Conservation (phyloP, 2,888 invertebrate species). For the Conus canariensis region DNA sequence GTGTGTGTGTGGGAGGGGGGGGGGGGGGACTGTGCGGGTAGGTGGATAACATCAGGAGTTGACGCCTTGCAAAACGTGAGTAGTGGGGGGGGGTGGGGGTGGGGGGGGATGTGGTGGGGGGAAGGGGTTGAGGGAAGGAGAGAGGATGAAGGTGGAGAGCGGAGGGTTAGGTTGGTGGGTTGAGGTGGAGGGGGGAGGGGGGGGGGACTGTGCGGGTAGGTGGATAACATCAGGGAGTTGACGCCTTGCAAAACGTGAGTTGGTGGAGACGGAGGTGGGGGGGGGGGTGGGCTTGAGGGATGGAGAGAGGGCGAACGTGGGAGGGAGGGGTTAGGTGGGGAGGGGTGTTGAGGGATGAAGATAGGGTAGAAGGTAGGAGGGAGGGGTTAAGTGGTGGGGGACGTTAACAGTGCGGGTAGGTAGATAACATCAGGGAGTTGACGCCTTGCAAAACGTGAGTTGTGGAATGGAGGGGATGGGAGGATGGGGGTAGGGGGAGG, state of each 20-base stretch:
- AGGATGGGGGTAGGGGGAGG: too few species aligned
- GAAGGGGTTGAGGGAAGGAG: neutral
- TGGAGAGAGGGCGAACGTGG: neutral
- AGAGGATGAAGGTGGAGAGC: neutral
- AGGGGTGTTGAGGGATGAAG: neutral
- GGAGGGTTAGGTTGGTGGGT: neutral
- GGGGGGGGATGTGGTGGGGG: neutral
- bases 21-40: too few species aligned
- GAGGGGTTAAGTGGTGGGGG: neutral
- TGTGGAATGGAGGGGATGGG: too few species aligned
- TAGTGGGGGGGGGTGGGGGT: constrained; percentile 3
- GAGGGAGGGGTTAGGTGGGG: neutral
- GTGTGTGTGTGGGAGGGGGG: too few species aligned
- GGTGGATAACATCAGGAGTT: too few species aligned
- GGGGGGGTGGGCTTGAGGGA: neutral
- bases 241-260: constrained; percentile 51
- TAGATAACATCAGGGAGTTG: constrained; percentile 42
- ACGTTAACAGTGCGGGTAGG: constrained; percentile 46
- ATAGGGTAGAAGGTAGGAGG: neutral
- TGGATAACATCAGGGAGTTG: constrained; percentile 42
- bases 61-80: too few species aligned
- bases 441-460: constrained; percentile 50
- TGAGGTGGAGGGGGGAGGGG: too few species aligned
- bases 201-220: neutral
- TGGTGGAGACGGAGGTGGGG: neutral